Percentiles rank a stretch among this genome's conserved stretches.
These are phyloP conservation scores for Melospiza melodia DNA, from an alignment of 2,113 vertebrate genomes.

Conservation along the genomic window DNA sequence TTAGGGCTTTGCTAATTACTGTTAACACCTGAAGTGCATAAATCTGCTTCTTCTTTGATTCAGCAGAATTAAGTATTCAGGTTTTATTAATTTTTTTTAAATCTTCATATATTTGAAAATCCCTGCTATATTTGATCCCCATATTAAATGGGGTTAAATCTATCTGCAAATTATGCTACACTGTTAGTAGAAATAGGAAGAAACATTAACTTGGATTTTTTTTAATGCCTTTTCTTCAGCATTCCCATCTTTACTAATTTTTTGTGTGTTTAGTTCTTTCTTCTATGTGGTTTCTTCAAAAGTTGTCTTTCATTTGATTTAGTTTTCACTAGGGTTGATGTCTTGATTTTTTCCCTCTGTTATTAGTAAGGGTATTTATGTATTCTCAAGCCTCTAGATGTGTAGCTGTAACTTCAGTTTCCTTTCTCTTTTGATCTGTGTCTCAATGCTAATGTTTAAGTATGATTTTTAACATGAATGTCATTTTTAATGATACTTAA, in stretches of 20 bases:
- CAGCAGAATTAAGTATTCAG: neutral
- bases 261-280: neutral
- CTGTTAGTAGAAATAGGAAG: neutral
- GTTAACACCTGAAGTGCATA: neutral
- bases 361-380: neutral
- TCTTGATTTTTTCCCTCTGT: neutral
- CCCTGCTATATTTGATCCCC: neutral
- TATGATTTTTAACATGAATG: neutral
- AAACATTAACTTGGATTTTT: neutral
- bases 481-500: conserved; percentile 14
- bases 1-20: neutral
- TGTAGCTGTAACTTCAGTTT: neutral
- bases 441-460: neutral
- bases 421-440: neutral
- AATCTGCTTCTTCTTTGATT: neutral
- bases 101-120: neutral
- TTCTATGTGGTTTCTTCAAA: neutral
- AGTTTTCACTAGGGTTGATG: neutral
- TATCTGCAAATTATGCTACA: neutral
- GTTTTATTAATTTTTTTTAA: neutral
- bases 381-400: neutral
- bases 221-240: neutral
- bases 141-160: neutral
- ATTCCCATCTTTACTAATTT: neutral
- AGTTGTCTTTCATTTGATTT: neutral